phyloP scores from a whole-genome alignment of 2,113 vertebrate genomes.

The Ochotona princeps region DNA sequence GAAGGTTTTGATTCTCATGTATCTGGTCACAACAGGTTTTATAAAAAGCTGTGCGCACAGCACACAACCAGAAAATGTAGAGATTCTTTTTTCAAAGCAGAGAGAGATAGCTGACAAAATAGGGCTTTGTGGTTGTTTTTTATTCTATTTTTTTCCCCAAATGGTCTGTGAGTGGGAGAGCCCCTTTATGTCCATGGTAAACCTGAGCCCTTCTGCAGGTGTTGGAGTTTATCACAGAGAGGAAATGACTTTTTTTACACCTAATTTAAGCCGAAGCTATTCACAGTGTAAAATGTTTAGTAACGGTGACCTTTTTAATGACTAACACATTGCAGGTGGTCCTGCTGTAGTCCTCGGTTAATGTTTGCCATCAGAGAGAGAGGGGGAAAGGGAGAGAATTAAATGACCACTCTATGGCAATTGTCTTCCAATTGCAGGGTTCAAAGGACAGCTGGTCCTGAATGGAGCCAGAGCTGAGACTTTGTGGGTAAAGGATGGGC shows the following conservation, averaged over 20 bases:
- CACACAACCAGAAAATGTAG: constrained; percentile 33
- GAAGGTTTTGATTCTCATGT: neutral
- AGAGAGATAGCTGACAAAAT: constrained; percentile 77
- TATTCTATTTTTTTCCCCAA: constrained; percentile 36
- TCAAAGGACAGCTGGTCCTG: constrained; percentile 85
- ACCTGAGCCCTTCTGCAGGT: constrained; percentile 89
- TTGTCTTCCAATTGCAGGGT: constrained; percentile 82
- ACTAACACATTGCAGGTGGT: constrained; percentile 98
- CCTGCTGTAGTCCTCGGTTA: constrained; percentile 86
- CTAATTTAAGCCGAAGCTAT: constrained; percentile 99
- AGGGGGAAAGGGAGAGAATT: constrained; percentile 69
- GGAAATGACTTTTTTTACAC: constrained; percentile 99
- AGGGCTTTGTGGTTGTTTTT: constrained; percentile 49
- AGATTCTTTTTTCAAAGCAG: constrained; percentile 61
- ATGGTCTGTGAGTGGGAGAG: constrained; percentile 75
- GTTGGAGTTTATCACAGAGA: constrained; percentile 94
- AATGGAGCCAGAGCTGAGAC: constrained; percentile 71
- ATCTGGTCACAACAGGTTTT: neutral
- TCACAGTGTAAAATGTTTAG: constrained; percentile 96
- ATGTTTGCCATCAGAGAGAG: constrained; percentile 79
- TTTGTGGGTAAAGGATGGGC: constrained; percentile 46
- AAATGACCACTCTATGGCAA: constrained; percentile 78
- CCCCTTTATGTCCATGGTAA: constrained; percentile 84
- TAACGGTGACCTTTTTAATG: constrained; percentile 97
- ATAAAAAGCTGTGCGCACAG: constrained; percentile 28